A percentile compares a stretch with the other conserved stretches of the same genome.
Evolutionary conservation across 2,797 vertebrate species (phyloP).

Genomic region (Adrianichthys oophorus): DNA sequence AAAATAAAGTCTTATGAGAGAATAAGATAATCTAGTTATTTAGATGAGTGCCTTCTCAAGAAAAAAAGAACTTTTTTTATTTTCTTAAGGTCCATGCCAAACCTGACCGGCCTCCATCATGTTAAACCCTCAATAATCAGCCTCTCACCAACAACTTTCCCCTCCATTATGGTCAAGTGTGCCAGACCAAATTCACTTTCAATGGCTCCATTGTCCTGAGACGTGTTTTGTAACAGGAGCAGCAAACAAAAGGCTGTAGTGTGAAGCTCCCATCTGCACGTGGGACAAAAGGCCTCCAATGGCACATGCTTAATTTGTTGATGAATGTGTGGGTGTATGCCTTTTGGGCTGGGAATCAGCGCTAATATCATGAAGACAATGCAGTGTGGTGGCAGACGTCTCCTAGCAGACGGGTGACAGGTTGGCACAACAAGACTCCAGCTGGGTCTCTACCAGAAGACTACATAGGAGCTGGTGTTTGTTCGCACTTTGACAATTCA

Average conservation of each 20-base stretch:
- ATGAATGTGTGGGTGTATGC: conserved; percentile 30
- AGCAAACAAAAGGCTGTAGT: background rate
- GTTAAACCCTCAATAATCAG: no score
- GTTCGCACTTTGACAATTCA: no score
- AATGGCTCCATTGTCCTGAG: background rate
- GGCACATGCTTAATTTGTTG: conserved; percentile 46
- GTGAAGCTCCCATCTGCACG: conserved; percentile 4
- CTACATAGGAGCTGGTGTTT: no score
- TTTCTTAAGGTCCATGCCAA: no score
- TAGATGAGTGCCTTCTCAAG: background rate
- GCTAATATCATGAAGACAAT: conserved; percentile 40
- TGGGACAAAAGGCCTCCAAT: conserved; percentile 44
- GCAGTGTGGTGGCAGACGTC: conserved; percentile 18
- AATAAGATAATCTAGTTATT: no score
- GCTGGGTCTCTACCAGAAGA: background rate
- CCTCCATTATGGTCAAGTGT: background rate
- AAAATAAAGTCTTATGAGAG: no score
- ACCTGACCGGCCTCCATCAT: no score
- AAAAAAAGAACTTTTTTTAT: background rate
- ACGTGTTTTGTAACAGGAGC: background rate
- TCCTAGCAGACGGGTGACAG: conserved; percentile 39
- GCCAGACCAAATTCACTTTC: background rate
- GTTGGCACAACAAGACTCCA: conserved; percentile 18
- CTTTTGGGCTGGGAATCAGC: conserved; percentile 3
- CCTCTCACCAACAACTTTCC: background rate